Base-by-base conservation (phyloP, 1,140 invertebrate species). In the Argopecten irradians region DNA sequence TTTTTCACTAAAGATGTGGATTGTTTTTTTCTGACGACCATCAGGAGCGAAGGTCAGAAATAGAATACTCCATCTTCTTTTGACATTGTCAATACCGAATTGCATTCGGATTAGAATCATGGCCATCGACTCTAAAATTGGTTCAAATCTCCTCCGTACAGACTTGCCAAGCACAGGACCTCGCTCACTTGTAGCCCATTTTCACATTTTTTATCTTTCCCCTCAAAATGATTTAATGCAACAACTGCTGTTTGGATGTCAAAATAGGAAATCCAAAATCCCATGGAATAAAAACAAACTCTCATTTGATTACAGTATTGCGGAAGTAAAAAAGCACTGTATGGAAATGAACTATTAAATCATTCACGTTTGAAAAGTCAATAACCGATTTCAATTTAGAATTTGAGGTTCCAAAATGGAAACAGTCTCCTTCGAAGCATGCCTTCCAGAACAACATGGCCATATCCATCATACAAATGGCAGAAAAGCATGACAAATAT, bases 331-430 rank as follows among this genome's bases (percentile, higher is more conserved):
- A 46, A 71, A n/a, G 22, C 55, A 28, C n/a, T 71, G 28, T 71
- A 71, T 71, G 55, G 55, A 71, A 71, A 71, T 71, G 55, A 71
- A 71, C 55, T 71, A 71, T 71, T 71, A 71, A 71, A 71, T 71
- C 55, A 71, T 71, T 3, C 55, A 71, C 55, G 28, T 71, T 71
- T 71, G 55, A 5, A 71, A 71, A 28, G 55, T 71, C 55, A 71
- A 71, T 71, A 71, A 71, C 55, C 13, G 55, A 71, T n/a, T 71
- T 71, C 55, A 71, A 71, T 71, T 71, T 71, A 71, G 55, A 71
- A 71, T 71, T 71, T 71, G 3, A n/a, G 55, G 55, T 28, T 71
- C 28, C 22, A 28, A 71, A 71, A 71, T 71, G 55, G 28, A 71
- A 71, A 28, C n/a, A 71, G 28, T n/a, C 55, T 28, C n/a, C 28